Evolutionary conservation across 2,113 vertebrate genomes (phyloP), one percentile per base, ranked within the genome.

Genomic region (Oncorhynchus nerka): DNA sequence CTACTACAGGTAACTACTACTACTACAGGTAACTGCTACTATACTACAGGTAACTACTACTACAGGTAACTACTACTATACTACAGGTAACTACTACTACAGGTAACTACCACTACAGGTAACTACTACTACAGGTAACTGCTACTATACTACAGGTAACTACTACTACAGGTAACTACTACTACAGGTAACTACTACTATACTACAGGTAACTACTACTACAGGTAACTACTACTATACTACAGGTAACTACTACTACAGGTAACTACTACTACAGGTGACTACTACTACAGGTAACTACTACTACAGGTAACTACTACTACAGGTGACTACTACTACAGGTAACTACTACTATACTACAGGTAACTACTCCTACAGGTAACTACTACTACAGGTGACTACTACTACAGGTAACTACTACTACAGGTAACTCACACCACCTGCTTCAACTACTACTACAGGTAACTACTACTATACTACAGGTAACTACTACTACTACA

Each of bases 401-500:
- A 28, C 28, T 28, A 28, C 3, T 28, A 28, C 28, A 28, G 28
- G 28, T 28, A 4, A 30, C 30, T 30, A 30, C 30, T 30, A 30
- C 4, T 30, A 5, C 30, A 4, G 30, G 30, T 30, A 28, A 51
- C 51, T 70, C 15, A 12, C 34, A 71, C 48, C 2, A 11, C 2
- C 0, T 76, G 80, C 74, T 70, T 78, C 5, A 89, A 80, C 75
- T 91, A 24, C 20, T 57, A 71, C 48, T 13, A 11, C 2, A 0
- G 78, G 80, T 75, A 70, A 79, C 5, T 89, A 80, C 75, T 91
- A 30, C 30, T 30, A 30, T 3, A 89, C 82, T 87, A 84, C 86
- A 30, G 30, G 26, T 26, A 1, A 79, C 5, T 89, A 80, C 75
- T 89, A 80, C 75, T 91, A 89, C 82, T 87, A 84, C 86, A 28